A percentile compares a stretch with the other conserved stretches of the same genome.
Evolutionary conservation across 2,888 invertebrate genomes (phyloP).

Genomic region (Camptogramma bilineatum): DNA sequence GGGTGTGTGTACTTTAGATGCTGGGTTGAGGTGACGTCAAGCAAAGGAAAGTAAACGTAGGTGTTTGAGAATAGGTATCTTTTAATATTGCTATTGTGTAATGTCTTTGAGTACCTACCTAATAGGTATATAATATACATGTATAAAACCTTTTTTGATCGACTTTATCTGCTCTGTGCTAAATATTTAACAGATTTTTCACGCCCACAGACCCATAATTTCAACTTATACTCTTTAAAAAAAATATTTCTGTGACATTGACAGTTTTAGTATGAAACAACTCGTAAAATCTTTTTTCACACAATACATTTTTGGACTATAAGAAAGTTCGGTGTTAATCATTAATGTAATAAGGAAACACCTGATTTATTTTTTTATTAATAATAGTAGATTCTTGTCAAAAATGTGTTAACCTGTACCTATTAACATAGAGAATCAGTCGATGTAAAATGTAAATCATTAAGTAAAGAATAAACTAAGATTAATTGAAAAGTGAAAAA

Average conservation of each 20-base stretch:
- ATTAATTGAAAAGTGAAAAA: constrained; percentile 19
- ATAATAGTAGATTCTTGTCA: constrained; percentile 6
- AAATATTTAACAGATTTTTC: neutral
- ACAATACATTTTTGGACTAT: constrained; percentile 9
- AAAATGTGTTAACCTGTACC: constrained; percentile 12
- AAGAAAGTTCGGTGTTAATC: constrained; percentile 11
- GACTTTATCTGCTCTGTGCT: neutral
- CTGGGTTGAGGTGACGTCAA: neutral
- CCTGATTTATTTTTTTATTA: constrained; percentile 6
- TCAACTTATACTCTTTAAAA: too few relatives aligned
- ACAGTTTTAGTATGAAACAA: constrained; percentile 9
- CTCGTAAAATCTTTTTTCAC: constrained; percentile 10
- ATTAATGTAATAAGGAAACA: constrained; percentile 15
- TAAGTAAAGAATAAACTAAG: constrained; percentile 17
- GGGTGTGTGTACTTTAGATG: constrained; percentile 3
- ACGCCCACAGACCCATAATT: neutral
- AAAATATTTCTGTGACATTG: constrained; percentile 11
- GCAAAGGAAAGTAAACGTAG: neutral
- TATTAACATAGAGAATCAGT: constrained; percentile 9
- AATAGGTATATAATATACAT: neutral
- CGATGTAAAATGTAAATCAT: constrained; percentile 19
- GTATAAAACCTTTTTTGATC: neutral
- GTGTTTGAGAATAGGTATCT: neutral
- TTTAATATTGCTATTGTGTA: neutral
- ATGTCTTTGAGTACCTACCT: neutral